Evolutionary conservation across 2,888 invertebrate species (phyloP).

Genomic region (Nebria brevicollis): DNA sequence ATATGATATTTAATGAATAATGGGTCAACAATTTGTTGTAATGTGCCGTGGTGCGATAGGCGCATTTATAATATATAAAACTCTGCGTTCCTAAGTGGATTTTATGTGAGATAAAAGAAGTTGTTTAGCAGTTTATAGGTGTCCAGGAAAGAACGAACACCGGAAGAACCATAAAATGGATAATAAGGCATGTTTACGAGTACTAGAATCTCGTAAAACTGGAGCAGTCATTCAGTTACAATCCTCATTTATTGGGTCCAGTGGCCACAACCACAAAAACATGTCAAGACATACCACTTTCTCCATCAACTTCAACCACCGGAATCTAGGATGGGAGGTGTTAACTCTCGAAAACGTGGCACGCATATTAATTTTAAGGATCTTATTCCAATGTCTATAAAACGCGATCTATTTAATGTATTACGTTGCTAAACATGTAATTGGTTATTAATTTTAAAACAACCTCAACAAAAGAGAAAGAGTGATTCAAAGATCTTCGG

Average conservation of each 20-base stretch:
- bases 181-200: slow-evolving; percentile 42
- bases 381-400: too few relatives aligned
- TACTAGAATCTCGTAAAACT: slow-evolving; percentile 21
- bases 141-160: slow-evolving; percentile 25
- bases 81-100: slow-evolving; percentile 33
- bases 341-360: not conserved
- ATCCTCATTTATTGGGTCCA: slow-evolving; percentile 20
- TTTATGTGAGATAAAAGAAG: slow-evolving; percentile 44
- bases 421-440: too few relatives aligned
- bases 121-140: slow-evolving; percentile 44
- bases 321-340: not conserved
- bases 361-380: not conserved
- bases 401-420: too few relatives aligned
- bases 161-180: slow-evolving; percentile 26
- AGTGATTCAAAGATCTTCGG: not conserved
- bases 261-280: not conserved
- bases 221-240: slow-evolving; percentile 19
- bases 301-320: not conserved
- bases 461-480: not conserved
- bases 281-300: not conserved
- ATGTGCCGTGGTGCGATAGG: too few relatives aligned
- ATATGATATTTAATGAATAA: too few relatives aligned
- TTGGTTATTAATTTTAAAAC: too few relatives aligned
- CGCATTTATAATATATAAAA: slow-evolving; percentile 8
- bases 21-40: too few relatives aligned